A percentile compares a stretch with the other conserved stretches of the same genome.
Conservation (phyloP, 2,113 vertebrate species). For the Centropus unirufus region DNA sequence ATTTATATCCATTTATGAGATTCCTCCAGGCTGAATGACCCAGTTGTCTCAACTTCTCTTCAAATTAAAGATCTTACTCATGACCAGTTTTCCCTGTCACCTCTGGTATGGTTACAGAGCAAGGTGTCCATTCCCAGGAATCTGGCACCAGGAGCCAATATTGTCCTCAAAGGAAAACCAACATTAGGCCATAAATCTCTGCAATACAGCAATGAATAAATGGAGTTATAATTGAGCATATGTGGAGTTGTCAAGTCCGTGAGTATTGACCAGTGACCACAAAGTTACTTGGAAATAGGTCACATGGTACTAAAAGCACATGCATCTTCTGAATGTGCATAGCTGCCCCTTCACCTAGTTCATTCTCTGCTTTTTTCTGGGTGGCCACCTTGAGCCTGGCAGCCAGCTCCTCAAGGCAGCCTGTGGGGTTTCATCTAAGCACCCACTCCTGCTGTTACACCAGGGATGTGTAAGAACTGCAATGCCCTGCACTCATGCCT, state of each 20-base stretch:
- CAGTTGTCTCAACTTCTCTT: neutral
- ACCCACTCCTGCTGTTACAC: neutral
- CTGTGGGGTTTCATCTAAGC: neutral
- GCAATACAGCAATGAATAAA: neutral
- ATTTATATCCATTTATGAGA: neutral
- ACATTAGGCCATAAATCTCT: neutral
- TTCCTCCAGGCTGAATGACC: neutral
- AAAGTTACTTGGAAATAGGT: neutral
- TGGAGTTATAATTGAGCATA: neutral
- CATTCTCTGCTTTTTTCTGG: neutral
- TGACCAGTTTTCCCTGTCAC: neutral
- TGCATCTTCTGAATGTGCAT: neutral
- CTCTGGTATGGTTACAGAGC: neutral
- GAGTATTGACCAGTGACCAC: neutral
- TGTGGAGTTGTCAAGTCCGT: neutral
- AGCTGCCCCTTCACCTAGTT: neutral
- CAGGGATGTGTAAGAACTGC: fast-evolving
- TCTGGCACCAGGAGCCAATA: neutral
- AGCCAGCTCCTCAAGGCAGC: neutral
- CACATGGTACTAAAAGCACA: neutral
- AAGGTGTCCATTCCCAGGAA: neutral
- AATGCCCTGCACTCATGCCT: neutral
- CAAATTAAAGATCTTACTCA: neutral
- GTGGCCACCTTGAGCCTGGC: neutral
- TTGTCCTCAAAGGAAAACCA: neutral